phyloP scores from a whole-genome alignment of 1,140 invertebrate species.

The Episyrphus balteatus region DNA sequence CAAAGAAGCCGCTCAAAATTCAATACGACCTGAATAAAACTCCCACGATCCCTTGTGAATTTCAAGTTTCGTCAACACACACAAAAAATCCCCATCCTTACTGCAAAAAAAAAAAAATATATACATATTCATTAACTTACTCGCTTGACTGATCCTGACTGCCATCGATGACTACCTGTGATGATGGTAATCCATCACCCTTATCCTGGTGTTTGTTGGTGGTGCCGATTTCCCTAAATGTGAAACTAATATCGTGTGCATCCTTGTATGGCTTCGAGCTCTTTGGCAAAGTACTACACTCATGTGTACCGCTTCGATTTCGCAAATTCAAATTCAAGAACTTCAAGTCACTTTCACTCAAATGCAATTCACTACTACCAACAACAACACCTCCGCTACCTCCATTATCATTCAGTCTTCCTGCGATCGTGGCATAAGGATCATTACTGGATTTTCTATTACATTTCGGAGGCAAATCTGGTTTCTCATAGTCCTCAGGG shows the following conservation, averaged over 20 bases:
- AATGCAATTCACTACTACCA: slow-evolving; percentile 11
- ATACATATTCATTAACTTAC: slow-evolving; percentile 12
- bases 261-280: slow-evolving; percentile 34
- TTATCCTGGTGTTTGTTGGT: neutral
- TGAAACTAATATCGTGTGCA: slow-evolving; percentile 35
- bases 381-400: neutral
- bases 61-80: too few species aligned
- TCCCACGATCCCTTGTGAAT: too few species aligned
- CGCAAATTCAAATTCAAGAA: slow-evolving; percentile 33
- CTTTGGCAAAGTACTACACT: slow-evolving; percentile 14
- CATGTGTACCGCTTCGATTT: slow-evolving; percentile 16
- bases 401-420: too few species aligned
- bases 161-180: slow-evolving; percentile 10
- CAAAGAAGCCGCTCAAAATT: too few species aligned
- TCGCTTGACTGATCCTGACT: slow-evolving; percentile 29
- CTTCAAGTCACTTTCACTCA: slow-evolving; percentile 30
- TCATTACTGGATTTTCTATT: too few species aligned
- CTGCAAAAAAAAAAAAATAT: too few species aligned
- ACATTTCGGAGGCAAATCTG: too few species aligned
- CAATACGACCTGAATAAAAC: too few species aligned
- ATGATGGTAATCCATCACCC: neutral
- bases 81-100: too few species aligned
- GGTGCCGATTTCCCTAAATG: slow-evolving; percentile 26
- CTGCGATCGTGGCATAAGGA: too few species aligned
- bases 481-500: too few species aligned